Evolutionary conservation across 2,797 vertebrate species (phyloP), one percentile per base, ranked within the genome.

Genomic region (Myiotriccus ornatus): DNA sequence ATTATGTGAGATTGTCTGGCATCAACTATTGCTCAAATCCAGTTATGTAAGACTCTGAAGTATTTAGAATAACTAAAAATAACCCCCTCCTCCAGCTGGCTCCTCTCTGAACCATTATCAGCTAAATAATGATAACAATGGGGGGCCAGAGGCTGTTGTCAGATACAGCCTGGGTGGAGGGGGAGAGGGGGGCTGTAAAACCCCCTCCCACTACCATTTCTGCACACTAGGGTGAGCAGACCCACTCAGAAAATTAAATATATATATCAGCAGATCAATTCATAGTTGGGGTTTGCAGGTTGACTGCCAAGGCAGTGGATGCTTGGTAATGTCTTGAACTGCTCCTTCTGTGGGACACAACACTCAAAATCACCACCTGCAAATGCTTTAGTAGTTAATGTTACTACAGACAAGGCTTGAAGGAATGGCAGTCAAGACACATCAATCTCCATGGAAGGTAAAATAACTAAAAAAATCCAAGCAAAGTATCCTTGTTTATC

Each of bases 11-110:
- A 62, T 62, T 59, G 87, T 94, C 79, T 91, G 91, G 85, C 83
- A 90, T 68, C 77, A 70, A 27, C 80, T 69, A 37, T 70, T 93
- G 74, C 93, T 90, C 74, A 76, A 82, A 95, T 37, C 34, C 84
- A 93, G 74, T 94, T 96, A 96, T 34, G 22, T 65, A 93, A 90
- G 67, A 23, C 56, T 23, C 73, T 81, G 77, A 78, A 84, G 70
- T 67, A 84, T 76, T 90, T 44, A 78, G 65, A 84, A 44, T 37
- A 41, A 24, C 81, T 89, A 84, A 96, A 96, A 90, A 90, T 82
- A 90, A 39, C 25, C 18, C 18, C 70, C 43, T 82, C 74, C 89
- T 93, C 77, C 92, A 84, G 77, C 55, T 92, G 90, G 62, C 22
- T 89, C n/a, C 59, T 82, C 83, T 86, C 73, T 68, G 86, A 78